phyloP scores from a whole-genome alignment of 2,888 invertebrate genomes.

The Leuctra nigra region DNA sequence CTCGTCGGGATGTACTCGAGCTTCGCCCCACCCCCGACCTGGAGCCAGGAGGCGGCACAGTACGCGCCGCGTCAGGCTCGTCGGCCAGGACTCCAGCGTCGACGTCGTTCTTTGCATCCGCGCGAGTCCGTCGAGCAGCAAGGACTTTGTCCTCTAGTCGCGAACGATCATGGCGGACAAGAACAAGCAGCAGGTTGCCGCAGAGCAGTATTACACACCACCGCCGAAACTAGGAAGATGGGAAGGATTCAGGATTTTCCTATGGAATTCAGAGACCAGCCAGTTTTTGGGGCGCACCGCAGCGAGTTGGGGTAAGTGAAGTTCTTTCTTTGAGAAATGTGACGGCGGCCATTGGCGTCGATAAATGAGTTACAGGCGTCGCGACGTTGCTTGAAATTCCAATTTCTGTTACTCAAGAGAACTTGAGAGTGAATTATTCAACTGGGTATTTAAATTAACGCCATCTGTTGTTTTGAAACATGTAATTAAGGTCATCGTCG shows the following conservation, averaged over 20 bases:
- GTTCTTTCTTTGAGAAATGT: slow-evolving; percentile 22
- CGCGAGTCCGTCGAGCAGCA: slow-evolving; percentile 13
- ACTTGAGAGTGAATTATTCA: too few relatives aligned
- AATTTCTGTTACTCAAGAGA: not conserved
- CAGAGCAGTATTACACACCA: slow-evolving; percentile 64
- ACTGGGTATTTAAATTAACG: too few relatives aligned
- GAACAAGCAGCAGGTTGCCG: slow-evolving; percentile 54
- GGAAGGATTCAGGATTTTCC: slow-evolving; percentile 77
- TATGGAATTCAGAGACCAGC: slow-evolving; percentile 89
- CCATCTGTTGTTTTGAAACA: too few relatives aligned
- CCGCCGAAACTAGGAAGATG: slow-evolving; percentile 77
- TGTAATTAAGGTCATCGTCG: too few relatives aligned
- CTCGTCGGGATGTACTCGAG: too few relatives aligned
- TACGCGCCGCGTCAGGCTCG: slow-evolving; percentile 21
- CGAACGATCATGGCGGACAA: slow-evolving; percentile 61
- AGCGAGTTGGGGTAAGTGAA: slow-evolving; percentile 87
- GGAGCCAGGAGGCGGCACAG: not conserved
- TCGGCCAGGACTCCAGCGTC: slow-evolving; percentile 22
- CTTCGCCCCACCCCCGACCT: too few relatives aligned
- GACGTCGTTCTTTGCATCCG: slow-evolving; percentile 24
- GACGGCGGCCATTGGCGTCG: slow-evolving; percentile 12
- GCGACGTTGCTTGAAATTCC: not conserved
- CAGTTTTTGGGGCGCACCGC: slow-evolving; percentile 89
- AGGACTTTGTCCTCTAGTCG: not conserved
- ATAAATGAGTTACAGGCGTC: too few relatives aligned